These are phyloP conservation scores for Cottoperca gobio DNA, from an alignment of 2,797 vertebrate species.

Conservation along the genomic window DNA sequence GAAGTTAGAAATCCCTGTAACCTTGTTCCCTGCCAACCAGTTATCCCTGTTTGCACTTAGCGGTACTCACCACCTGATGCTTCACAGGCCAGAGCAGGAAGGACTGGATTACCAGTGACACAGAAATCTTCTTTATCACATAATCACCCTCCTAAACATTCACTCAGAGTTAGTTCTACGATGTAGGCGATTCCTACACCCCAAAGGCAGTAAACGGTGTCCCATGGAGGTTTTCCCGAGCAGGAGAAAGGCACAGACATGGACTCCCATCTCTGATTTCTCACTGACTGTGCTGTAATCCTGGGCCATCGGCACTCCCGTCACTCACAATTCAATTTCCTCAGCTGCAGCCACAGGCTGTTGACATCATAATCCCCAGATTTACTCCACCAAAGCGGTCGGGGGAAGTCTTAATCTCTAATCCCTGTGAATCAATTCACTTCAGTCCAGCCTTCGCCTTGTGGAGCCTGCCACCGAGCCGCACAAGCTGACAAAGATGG, in stretches of 20 bases:
- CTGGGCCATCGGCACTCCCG: conserved; percentile 49
- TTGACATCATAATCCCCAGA: conserved; percentile 89
- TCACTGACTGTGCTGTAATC: conserved; percentile 72
- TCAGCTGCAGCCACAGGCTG: conserved; percentile 67
- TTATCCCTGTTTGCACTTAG: conserved; percentile 40
- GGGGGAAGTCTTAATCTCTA: conserved; percentile 83
- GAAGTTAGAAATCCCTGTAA: conserved; percentile 25
- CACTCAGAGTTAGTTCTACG: conserved; percentile 18
- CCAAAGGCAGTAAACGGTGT: conserved; percentile 50
- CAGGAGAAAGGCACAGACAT: conserved; percentile 61
- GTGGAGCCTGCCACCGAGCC: conserved; percentile 31
- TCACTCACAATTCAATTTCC: conserved; percentile 83
- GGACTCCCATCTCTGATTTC: conserved; percentile 61
- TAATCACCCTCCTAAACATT: conserved; percentile 51
- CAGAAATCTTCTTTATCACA: conserved; percentile 63
- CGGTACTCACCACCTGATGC: conserved; percentile 77
- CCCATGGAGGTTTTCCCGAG: conserved; percentile 46
- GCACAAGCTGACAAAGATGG: conserved; percentile 55
- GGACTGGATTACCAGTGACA: conserved; percentile 60
- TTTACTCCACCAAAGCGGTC: conserved; percentile 82
- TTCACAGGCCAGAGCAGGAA: conserved; percentile 42
- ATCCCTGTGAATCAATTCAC: conserved; percentile 85
- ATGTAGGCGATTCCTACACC: conserved; percentile 10
- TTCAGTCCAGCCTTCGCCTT: conserved; percentile 66
- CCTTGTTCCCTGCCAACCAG: neutral